Conservation (phyloP, 2,888 invertebrate genomes). For the Cataglyphis rosenhaueri region DNA sequence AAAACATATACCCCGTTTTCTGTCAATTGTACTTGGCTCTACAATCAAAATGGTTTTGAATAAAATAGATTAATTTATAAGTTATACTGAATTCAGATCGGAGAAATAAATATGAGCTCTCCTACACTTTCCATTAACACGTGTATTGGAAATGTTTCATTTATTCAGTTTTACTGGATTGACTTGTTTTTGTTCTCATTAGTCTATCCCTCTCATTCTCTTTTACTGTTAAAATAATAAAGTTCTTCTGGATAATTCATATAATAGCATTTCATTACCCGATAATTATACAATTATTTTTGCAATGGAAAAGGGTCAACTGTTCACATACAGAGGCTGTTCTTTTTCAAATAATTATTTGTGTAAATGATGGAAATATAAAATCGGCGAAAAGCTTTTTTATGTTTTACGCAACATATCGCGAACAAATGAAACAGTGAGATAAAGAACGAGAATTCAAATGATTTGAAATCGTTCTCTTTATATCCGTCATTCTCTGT, state of each 20-base stretch:
- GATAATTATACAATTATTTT: constrained; percentile 39
- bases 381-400: constrained; percentile 4
- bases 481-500: background rate
- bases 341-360: constrained; percentile 21
- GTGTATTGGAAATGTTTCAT: constrained; percentile 17
- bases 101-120: constrained; percentile 3
- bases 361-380: background rate
- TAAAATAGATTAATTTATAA: constrained; percentile 37
- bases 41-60: background rate
- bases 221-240: constrained; percentile 12
- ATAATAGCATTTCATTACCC: constrained; percentile 18
- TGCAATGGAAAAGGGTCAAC: background rate
- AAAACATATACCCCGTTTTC: background rate
- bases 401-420: background rate
- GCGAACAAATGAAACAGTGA: background rate
- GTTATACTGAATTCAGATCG: background rate
- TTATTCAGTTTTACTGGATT: constrained; percentile 34
- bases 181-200: background rate
- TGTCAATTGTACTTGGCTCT: constrained; percentile 21
- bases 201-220: too few relatives aligned
- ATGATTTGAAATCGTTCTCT: background rate
- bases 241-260: constrained; percentile 14
- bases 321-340: background rate
- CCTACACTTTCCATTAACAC: background rate
- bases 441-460: background rate